Evolutionary conservation across 2,797 vertebrate species (phyloP).

Genomic region (Dryobates pubescens): DNA sequence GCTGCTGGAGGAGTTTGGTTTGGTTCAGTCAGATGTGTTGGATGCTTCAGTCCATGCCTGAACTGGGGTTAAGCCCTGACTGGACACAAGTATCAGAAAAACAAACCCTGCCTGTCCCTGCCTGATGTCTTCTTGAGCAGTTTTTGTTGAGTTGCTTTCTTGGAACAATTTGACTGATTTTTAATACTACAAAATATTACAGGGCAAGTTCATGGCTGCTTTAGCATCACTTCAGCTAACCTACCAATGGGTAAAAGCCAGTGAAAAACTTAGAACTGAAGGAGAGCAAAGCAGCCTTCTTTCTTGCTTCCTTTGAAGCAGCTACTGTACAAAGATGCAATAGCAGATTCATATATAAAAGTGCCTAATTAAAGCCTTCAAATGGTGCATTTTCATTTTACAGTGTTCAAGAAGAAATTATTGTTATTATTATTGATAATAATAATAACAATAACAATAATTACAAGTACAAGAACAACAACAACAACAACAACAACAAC

Average conservation of each 20-base stretch:
- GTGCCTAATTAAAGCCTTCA: neutral
- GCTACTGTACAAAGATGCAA: neutral
- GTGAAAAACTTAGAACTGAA: neutral
- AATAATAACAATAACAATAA: too few relatives aligned
- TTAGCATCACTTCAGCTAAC: conserved; percentile 12
- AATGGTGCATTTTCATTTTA: conserved; percentile 10
- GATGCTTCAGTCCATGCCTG: neutral
- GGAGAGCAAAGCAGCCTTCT: neutral
- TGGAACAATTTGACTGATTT: neutral
- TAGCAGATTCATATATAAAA: conserved; percentile 11
- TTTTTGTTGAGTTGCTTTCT: neutral
- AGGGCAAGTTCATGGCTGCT: neutral
- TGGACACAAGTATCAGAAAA: neutral
- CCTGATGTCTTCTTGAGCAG: neutral
- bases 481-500: too few relatives aligned
- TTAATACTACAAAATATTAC: conserved; percentile 23
- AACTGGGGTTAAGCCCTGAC: neutral
- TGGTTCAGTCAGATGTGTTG: neutral
- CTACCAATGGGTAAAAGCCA: neutral
- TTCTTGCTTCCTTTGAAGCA: conserved; percentile 32
- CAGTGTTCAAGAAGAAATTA: neutral
- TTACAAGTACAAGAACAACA: too few relatives aligned
- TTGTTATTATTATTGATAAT: too few relatives aligned
- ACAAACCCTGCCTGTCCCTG: neutral
- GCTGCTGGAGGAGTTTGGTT: neutral